Conservation (phyloP, 1,140 invertebrate genomes). For the Drosophila pseudoobscura region DNA sequence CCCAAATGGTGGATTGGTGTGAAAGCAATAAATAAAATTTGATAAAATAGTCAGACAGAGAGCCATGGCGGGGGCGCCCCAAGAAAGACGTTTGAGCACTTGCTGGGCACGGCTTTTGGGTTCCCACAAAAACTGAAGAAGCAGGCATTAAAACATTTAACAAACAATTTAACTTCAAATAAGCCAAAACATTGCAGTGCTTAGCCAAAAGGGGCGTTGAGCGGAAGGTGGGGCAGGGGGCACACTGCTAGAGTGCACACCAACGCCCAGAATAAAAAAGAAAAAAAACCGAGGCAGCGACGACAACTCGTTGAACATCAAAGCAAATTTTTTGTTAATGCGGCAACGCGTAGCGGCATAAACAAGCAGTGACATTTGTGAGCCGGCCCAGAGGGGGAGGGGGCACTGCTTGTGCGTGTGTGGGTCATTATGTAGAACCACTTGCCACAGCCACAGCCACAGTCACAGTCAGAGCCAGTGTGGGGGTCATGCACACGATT, state of each 20-base stretch:
- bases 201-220: not conserved
- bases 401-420: slow-evolving; percentile 18
- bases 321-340: slow-evolving; percentile 51
- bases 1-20: slow-evolving; percentile 37
- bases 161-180: slow-evolving; percentile 74
- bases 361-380: slow-evolving; percentile 63
- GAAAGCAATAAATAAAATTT: slow-evolving; percentile 64
- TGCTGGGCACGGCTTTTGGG: not conserved
- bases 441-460: slow-evolving; percentile 9
- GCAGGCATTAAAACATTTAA: slow-evolving; percentile 45
- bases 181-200: slow-evolving; percentile 43
- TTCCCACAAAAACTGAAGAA: slow-evolving; percentile 8
- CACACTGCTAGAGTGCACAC: slow-evolving; percentile 9
- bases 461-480: not conserved
- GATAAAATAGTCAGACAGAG: slow-evolving; percentile 21
- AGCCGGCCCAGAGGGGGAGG: not conserved
- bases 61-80: too few relatives aligned
- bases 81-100: slow-evolving; percentile 16
- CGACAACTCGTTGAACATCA: slow-evolving; percentile 71
- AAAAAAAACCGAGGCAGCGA: slow-evolving; percentile 18
- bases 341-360: slow-evolving; percentile 50
- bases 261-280: slow-evolving; percentile 51
- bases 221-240: not conserved
- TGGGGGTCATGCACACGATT: slow-evolving; percentile 38
- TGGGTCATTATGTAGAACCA: slow-evolving; percentile 31